Conservation (phyloP, 2,888 invertebrate species). For the Sminthurides aquaticus region DNA sequence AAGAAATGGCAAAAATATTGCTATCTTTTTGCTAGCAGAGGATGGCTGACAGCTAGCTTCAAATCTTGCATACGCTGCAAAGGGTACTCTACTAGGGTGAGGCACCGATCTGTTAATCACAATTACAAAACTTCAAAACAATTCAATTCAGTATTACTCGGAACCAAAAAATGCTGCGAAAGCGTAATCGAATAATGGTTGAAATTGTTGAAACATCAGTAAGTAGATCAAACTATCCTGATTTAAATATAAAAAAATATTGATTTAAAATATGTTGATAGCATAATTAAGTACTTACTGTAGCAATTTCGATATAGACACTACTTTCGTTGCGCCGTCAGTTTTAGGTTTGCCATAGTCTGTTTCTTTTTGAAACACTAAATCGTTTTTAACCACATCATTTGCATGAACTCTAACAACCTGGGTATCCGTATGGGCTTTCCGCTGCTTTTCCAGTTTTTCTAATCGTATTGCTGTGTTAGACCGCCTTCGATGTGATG, state of each 20-base stretch:
- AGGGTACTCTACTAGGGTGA: conserved; percentile 53
- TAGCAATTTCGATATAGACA: conserved; percentile 32
- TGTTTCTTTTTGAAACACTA: conserved; percentile 29
- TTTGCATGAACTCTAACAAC: conserved; percentile 34
- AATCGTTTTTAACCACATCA: conserved; percentile 35
- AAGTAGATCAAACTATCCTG: too few relatives aligned
- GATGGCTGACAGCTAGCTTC: conserved; percentile 61
- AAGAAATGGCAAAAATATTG: conserved; percentile 83
- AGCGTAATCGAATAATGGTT: too few relatives aligned
- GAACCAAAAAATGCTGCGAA: background rate
- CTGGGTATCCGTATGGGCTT: conserved; percentile 48
- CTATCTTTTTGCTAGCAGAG: conserved; percentile 64
- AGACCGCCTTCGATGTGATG: conserved; percentile 62
- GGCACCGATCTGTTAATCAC: conserved; percentile 28
- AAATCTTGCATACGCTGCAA: conserved; percentile 80
- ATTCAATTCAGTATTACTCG: background rate
- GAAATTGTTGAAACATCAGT: too few relatives aligned
- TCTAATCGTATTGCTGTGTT: conserved; percentile 84
- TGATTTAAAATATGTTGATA: too few relatives aligned
- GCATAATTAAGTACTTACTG: conserved; percentile 31
- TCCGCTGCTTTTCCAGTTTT: conserved; percentile 76
- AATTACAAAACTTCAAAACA: conserved; percentile 3
- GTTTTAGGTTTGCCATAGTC: conserved; percentile 19
- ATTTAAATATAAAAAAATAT: too few relatives aligned
- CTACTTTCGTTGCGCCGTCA: conserved; percentile 4